Percentiles rank a stretch among this genome's conserved stretches.
Conservation (phyloP, 1,140 invertebrate species). For the Carposina sasakii region DNA sequence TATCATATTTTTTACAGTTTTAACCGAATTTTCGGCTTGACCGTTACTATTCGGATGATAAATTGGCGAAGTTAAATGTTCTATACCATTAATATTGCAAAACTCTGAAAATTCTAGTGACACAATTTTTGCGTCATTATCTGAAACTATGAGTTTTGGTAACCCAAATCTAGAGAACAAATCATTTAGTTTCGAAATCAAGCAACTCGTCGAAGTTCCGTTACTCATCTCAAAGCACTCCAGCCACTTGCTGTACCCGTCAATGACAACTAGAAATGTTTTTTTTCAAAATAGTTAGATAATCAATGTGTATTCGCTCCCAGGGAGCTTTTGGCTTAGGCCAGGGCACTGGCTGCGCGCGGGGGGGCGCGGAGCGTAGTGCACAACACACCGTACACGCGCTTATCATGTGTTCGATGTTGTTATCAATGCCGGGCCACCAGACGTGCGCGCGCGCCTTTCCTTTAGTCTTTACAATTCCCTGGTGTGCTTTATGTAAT, state of each 20-base stretch:
- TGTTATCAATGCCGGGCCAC: neutral
- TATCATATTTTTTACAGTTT: neutral
- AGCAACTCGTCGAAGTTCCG: neutral
- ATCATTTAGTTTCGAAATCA: neutral
- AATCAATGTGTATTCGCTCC: neutral
- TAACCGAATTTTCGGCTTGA: slow-evolving; percentile 4
- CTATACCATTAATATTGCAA: neutral
- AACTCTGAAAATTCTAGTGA: neutral
- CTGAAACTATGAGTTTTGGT: neutral
- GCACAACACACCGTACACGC: neutral
- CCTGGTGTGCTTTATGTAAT: neutral
- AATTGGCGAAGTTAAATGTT: neutral
- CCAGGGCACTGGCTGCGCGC: neutral
- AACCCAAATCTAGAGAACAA: slow-evolving; percentile 1
- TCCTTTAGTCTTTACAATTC: neutral
- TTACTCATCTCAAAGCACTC: neutral
- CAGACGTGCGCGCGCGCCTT: too few species aligned
- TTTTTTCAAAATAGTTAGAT: neutral
- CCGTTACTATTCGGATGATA: slow-evolving; percentile 8
- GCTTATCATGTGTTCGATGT: neutral
- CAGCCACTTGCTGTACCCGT: neutral
- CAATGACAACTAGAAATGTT: neutral
- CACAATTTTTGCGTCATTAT: too few species aligned
- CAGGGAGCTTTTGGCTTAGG: neutral
- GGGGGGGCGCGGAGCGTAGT: neutral